These are phyloP conservation scores for Epinephelus awoara DNA, from an alignment of 2,797 vertebrate genomes.

Conservation along the genomic window DNA sequence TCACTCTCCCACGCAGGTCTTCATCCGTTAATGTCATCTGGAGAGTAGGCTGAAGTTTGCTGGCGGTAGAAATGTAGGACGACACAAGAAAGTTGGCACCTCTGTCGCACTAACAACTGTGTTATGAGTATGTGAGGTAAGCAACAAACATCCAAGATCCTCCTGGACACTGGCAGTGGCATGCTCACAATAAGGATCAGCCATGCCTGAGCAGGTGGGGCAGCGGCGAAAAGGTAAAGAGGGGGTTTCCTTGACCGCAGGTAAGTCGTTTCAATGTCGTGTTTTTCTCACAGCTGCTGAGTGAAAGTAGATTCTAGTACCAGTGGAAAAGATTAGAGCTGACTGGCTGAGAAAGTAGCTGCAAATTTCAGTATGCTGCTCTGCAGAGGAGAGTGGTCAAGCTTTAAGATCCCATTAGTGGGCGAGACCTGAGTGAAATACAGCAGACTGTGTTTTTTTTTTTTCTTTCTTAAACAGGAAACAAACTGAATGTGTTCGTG, in stretches of 20 bases:
- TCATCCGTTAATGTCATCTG: not conserved
- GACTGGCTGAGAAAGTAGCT: slow-evolving; percentile 21
- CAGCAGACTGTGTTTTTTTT: not conserved
- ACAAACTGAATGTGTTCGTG: not conserved
- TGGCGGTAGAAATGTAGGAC: not conserved
- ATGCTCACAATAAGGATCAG: not conserved
- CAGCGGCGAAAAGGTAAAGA: not conserved
- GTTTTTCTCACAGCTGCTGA: slow-evolving; percentile 22
- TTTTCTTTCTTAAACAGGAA: not conserved
- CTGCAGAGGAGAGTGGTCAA: slow-evolving; percentile 21
- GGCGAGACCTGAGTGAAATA: slow-evolving; percentile 16
- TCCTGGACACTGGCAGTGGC: not conserved
- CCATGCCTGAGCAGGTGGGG: not conserved
- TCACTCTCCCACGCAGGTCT: not conserved
- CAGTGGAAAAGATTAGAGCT: slow-evolving; percentile 4
- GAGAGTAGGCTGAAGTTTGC: not conserved
- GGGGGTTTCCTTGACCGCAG: not conserved
- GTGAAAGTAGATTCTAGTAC: slow-evolving; percentile 2
- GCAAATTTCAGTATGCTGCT: slow-evolving; percentile 8
- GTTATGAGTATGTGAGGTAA: not conserved
- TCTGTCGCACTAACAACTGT: not conserved
- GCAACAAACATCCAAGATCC: not conserved
- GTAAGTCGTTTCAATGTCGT: slow-evolving; percentile 6
- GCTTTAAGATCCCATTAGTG: slow-evolving; percentile 37
- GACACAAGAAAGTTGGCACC: not conserved